Percentiles rank a stretch among this genome's conserved stretches.
phyloP scores from a whole-genome alignment of 2,797 vertebrate species.

The Tauraco hartlaubi region DNA sequence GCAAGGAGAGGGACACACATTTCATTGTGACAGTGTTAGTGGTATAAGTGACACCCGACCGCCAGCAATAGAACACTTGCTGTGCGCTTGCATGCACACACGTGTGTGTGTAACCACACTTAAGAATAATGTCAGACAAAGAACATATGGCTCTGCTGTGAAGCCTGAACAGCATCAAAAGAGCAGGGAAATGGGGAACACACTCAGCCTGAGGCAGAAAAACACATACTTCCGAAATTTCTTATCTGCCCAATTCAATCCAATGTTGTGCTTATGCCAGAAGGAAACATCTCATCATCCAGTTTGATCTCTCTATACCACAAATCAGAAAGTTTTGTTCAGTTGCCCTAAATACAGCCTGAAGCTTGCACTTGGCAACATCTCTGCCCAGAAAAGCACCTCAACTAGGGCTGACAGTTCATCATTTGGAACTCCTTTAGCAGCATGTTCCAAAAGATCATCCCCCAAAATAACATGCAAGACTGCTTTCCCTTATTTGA shows the following conservation, averaged over 20 bases:
- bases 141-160: background rate
- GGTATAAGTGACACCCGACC: background rate
- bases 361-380: background rate
- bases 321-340: background rate
- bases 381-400: background rate
- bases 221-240: background rate
- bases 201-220: background rate
- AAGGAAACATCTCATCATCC: conserved; percentile 8
- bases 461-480: background rate
- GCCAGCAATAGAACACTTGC: background rate
- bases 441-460: conserved; percentile 17
- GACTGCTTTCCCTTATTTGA: background rate
- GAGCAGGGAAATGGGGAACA: background rate
- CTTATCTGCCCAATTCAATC: background rate
- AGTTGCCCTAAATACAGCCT: background rate
- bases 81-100: background rate
- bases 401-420: conserved; percentile 15
- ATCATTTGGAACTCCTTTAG: background rate
- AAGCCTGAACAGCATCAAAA: background rate
- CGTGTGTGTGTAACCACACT: background rate
- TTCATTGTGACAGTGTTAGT: background rate
- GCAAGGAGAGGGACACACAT: background rate
- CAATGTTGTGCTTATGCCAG: background rate
- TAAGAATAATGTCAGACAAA: background rate
- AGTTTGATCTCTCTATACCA: background rate